phyloP scores from a whole-genome alignment of 2,797 vertebrate species.

The Scyliorhinus canicula region DNA sequence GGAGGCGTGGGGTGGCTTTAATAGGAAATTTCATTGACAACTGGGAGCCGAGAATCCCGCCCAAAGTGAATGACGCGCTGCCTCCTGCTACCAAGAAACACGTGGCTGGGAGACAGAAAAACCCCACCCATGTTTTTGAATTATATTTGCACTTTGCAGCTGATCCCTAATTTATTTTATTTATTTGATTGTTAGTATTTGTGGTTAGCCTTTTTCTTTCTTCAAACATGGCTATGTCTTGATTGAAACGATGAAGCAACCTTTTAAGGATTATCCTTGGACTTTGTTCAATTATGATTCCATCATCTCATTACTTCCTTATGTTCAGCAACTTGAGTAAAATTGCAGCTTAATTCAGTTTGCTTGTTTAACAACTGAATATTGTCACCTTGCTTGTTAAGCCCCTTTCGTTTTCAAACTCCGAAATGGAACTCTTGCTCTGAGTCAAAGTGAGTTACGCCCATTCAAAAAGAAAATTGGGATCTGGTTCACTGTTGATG shows the following conservation, averaged over 20 bases:
- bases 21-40: too few species aligned
- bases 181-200: neutral
- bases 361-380: neutral
- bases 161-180: neutral
- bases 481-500: neutral
- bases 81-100: too few species aligned
- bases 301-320: neutral
- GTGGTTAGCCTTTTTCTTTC: neutral
- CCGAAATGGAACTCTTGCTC: neutral
- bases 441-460: neutral
- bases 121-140: neutral
- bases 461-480: neutral
- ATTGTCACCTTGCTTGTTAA: neutral
- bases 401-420: neutral
- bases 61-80: too few species aligned
- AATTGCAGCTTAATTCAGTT: neutral
- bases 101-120: too few species aligned
- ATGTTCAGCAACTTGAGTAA: neutral
- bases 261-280: neutral
- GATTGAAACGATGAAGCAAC: neutral
- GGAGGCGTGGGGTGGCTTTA: too few species aligned
- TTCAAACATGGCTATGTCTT: neutral
- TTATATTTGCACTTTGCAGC: neutral
- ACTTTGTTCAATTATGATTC: neutral
- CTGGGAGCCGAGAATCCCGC: too few species aligned